phyloP scores from a whole-genome alignment of 2,888 invertebrate genomes.

The Quadroppia sp. region DNA sequence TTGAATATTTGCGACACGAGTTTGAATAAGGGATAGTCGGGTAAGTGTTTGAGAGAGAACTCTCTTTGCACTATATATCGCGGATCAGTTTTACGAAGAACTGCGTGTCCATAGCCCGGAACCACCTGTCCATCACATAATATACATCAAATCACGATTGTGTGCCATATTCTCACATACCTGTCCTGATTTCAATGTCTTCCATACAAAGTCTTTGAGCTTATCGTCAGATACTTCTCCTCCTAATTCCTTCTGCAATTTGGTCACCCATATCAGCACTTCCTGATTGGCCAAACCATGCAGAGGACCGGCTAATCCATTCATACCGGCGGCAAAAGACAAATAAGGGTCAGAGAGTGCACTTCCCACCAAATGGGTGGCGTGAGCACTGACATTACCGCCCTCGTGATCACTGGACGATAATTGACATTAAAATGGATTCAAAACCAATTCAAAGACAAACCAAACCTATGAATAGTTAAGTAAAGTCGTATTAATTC shows the following conservation, averaged over 20 bases:
- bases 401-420: slow-evolving; percentile 86
- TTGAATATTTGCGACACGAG: slow-evolving; percentile 85
- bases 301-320: slow-evolving; percentile 89
- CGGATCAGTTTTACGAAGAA: slow-evolving; percentile 90
- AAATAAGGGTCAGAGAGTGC: slow-evolving; percentile 91
- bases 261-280: slow-evolving; percentile 89
- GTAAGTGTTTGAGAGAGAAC: slow-evolving; percentile 87
- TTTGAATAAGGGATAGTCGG: slow-evolving; percentile 85
- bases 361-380: slow-evolving; percentile 86
- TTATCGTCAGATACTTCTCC: slow-evolving; percentile 83
- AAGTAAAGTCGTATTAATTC: slow-evolving; percentile 90
- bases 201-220: slow-evolving; percentile 92
- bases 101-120: slow-evolving; percentile 94
- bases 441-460: not conserved
- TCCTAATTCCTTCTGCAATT: slow-evolving; percentile 73
- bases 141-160: not conserved
- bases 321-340: slow-evolving; percentile 85
- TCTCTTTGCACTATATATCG: slow-evolving; percentile 88
- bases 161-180: slow-evolving; percentile 48
- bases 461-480: slow-evolving; percentile 71
- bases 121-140: slow-evolving; percentile 67
- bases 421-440: not conserved
- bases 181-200: slow-evolving; percentile 88
- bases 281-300: slow-evolving; percentile 93
- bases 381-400: slow-evolving; percentile 93